These are phyloP conservation scores for Cossypha caffra DNA, from an alignment of 2,797 vertebrate species.

Conservation along the genomic window DNA sequence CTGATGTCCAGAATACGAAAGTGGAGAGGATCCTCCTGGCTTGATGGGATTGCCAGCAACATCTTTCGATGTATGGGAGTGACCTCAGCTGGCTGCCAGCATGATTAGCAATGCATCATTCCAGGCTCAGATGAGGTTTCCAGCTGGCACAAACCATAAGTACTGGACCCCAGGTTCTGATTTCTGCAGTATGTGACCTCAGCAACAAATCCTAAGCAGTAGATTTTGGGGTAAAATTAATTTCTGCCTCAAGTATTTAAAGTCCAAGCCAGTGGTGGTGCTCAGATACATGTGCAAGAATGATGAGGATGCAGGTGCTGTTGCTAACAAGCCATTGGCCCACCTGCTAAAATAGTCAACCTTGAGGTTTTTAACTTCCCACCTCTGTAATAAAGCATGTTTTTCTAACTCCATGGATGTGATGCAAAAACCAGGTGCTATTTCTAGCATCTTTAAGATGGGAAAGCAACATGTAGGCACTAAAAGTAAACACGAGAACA, in stretches of 20 bases:
- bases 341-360: not conserved
- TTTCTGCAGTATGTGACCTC: not conserved
- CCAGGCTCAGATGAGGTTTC: not conserved
- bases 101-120: not conserved
- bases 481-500: rapidly evolving
- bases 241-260: not conserved
- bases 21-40: not conserved
- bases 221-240: not conserved
- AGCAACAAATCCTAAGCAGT: not conserved
- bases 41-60: not conserved
- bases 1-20: not conserved
- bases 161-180: not conserved
- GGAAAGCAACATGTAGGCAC: not conserved
- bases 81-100: not conserved
- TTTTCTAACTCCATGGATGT: not conserved
- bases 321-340: not conserved
- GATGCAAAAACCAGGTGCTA: not conserved
- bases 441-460: not conserved
- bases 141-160: not conserved
- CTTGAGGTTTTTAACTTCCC: not conserved
- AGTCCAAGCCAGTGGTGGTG: not conserved
- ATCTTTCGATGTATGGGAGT: not conserved
- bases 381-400: not conserved
- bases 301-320: not conserved
- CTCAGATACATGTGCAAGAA: not conserved